These are phyloP conservation scores for Ashinkailepas kermadecensis DNA, from an alignment of 2,888 invertebrate genomes.

Conservation along the genomic window DNA sequence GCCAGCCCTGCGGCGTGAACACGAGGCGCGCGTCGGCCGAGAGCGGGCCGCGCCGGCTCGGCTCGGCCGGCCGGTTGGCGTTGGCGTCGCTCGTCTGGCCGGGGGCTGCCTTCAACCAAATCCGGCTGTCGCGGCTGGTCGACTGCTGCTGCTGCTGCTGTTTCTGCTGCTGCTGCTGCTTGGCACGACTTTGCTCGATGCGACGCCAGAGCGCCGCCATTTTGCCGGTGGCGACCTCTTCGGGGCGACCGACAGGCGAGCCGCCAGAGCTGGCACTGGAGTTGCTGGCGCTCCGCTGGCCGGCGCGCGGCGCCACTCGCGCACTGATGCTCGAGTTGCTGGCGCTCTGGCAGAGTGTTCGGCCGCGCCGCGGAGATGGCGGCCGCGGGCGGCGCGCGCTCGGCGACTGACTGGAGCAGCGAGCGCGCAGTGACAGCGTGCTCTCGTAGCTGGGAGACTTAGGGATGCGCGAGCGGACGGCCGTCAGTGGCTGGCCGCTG, in stretches of 20 bases:
- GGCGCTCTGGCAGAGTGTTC: conserved; percentile 28
- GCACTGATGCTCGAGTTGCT: not conserved
- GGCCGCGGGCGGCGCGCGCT: conserved; percentile 12
- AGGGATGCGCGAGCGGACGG: not conserved
- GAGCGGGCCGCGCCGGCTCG: conserved; percentile 36
- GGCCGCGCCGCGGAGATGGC: conserved; percentile 12
- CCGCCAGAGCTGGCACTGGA: conserved; percentile 29
- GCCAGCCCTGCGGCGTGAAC: conserved; percentile 44
- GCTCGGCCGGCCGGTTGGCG: conserved; percentile 42
- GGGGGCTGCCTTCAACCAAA: not conserved
- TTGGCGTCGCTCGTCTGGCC: conserved; percentile 1
- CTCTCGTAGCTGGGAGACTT: conserved; percentile 17
- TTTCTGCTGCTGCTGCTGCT: not conserved
- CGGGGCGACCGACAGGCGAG: not conserved
- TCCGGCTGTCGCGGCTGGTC: conserved; percentile 39
- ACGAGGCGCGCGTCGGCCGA: not conserved
- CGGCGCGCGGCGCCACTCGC: not conserved
- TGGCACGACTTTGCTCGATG: not conserved
- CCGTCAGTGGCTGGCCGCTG: not conserved
- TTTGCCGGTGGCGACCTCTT: not conserved
- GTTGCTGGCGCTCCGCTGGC: conserved; percentile 10
- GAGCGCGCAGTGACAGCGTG: not conserved
- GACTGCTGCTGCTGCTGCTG: not conserved
- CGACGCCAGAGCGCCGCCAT: conserved; percentile 29
- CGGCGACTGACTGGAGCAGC: conserved; percentile 28